Evolutionary conservation across 2,888 invertebrate genomes (phyloP).

Genomic region (Sthenelais limicola): DNA sequence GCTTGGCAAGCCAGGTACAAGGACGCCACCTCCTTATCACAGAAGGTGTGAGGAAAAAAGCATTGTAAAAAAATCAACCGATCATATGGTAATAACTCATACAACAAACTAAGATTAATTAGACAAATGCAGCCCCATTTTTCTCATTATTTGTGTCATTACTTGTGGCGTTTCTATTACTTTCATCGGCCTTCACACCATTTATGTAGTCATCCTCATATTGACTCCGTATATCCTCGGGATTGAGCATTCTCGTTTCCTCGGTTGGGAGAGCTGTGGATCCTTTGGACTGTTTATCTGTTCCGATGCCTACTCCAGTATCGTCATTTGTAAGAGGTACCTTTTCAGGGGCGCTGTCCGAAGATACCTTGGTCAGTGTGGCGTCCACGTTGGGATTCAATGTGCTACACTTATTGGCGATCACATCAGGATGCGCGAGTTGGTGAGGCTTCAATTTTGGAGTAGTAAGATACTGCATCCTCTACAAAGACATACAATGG

Average conservation of each 20-base stretch:
- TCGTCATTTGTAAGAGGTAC: not conserved
- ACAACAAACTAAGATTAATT: no score
- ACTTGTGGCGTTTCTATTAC: not conserved
- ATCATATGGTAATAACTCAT: no score
- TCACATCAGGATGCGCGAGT: constrained; percentile 34
- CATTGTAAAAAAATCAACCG: no score
- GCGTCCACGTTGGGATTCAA: constrained; percentile 21
- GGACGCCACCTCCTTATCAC: no score
- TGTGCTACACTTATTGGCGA: not conserved
- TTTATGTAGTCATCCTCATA: constrained; percentile 2
- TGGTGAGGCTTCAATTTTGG: constrained; percentile 44
- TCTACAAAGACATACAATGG: constrained; percentile 23
- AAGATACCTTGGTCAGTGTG: no score
- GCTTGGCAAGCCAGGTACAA: no score
- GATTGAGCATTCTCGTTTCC: not conserved
- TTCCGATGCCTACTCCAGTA: no score
- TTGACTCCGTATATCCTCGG: constrained; percentile 1
- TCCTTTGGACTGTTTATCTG: no score
- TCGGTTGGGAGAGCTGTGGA: no score
- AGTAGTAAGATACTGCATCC: constrained; percentile 22
- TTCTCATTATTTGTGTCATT: not conserved
- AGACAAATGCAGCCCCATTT: no score
- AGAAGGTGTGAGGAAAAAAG: no score
- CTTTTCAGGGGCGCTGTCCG: not conserved
- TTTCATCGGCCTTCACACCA: not conserved